Base-by-base conservation (phyloP, 2,113 vertebrate genomes). In the Myotis davidii region DNA sequence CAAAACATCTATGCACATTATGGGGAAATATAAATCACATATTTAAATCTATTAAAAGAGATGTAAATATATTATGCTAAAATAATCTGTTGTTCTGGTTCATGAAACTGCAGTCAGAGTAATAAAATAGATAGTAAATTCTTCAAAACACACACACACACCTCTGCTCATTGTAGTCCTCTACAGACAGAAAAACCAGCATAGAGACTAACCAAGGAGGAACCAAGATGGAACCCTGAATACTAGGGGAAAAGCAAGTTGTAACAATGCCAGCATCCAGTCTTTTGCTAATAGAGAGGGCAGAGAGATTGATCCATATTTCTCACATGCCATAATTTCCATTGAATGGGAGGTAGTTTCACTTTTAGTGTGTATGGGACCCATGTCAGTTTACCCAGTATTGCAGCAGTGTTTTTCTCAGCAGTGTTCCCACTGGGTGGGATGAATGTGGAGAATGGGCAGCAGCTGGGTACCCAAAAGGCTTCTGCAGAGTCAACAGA, bases 51-150 rank as follows among this genome's bases (percentile, higher is more conserved):
- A 65, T 70, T 52, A 59, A 90, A 85, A 76, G 42, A 93, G 1
- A 74, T 94, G 32, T 87, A 95, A 93, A 48, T 91, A 61, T 69
- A 69, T 85, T 70, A 73, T 95, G 18, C 8, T 94, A 73, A 94
- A 93, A 82, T 16, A 78, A 39, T 79, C 32, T 67, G 3, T 96
- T 17, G 9, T 90, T 94, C 9, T 37, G 17, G 7, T n/a, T 96
- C 5, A 85, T 78, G 23, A 92, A 90, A 93, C 74, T 91, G 59
- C 3, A 92, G 32, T 94, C 17, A 77, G 2, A 77, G 64, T 92
- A 94, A 85, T 12, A 77, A 17, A 86, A 61, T 1, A 67, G 21
- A 70, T 17, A 34, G 3, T n/a, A 82, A 61, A 61, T 61, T 61
- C 11, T 83, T 84, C 4, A 59, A 74, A 11, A 89, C 8, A 45